Percentiles rank a stretch among this genome's conserved stretches.
Evolutionary conservation across 2,113 vertebrate species (phyloP).

Genomic region (Aphelocoma coerulescens): DNA sequence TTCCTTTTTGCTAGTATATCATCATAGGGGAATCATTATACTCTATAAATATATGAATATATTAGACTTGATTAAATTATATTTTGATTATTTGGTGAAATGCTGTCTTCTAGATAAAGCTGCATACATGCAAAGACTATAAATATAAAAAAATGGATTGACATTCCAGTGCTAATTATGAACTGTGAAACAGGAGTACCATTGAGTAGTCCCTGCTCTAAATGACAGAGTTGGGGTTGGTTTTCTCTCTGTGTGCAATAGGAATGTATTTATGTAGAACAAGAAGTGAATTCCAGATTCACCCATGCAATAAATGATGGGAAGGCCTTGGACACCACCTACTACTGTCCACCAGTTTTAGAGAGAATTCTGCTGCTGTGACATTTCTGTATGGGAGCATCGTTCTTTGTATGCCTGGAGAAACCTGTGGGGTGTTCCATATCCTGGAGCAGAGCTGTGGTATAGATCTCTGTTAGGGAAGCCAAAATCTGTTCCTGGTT

Average conservation of each 20-base stretch:
- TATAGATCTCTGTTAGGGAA: not conserved
- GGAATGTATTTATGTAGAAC: not conserved
- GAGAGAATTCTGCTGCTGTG: not conserved
- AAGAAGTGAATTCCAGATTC: not conserved
- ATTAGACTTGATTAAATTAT: not conserved
- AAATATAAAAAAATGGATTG: not conserved
- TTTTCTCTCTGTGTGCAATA: not conserved
- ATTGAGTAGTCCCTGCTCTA: not conserved
- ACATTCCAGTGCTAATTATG: not conserved
- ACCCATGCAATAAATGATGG: not conserved
- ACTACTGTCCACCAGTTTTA: accelerated
- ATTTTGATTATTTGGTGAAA: not conserved
- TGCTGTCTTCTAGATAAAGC: not conserved
- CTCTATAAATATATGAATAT: not conserved
- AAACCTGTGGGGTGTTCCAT: not conserved
- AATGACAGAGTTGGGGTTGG: not conserved
- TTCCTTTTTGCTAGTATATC: not conserved
- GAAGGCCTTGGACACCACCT: not conserved
- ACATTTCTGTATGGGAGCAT: accelerated
- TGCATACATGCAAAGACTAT: not conserved
- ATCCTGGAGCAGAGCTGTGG: not conserved
- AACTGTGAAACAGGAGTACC: not conserved
- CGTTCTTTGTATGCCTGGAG: not conserved
- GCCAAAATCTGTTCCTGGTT: not conserved
- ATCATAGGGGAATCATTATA: not conserved